phyloP scores from a whole-genome alignment of 2,113 vertebrate species.

The Phylloscopus trochilus region DNA sequence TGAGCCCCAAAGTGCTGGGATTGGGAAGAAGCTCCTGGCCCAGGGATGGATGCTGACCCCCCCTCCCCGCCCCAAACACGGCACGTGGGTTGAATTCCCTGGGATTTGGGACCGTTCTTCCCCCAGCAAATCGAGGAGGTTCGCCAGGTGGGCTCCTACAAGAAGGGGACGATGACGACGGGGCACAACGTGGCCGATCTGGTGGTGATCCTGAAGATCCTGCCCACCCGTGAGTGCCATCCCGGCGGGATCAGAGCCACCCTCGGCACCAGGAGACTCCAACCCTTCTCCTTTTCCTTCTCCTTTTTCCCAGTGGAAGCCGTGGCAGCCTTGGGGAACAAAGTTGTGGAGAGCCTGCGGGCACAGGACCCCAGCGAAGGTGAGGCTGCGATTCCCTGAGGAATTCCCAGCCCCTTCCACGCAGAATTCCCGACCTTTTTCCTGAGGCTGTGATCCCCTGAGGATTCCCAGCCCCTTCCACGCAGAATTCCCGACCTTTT shows the following conservation, averaged over 20 bases:
- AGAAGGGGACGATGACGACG: conserved; percentile 96
- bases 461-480: rapidly evolving
- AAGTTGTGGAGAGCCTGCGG: conserved; percentile 92
- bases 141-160: conserved; percentile 96
- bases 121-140: conserved; percentile 96
- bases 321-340: conserved; percentile 92
- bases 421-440: neutral
- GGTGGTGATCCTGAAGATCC: conserved; percentile 96
- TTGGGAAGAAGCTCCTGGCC: rapidly evolving
- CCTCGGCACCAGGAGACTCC: rapidly evolving
- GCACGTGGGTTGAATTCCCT: rapidly evolving
- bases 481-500: rapidly evolving
- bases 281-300: rapidly evolving
- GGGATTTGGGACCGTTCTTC: neutral
- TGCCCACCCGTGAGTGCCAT: conserved; percentile 86
- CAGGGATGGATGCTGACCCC: rapidly evolving
- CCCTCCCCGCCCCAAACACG: rapidly evolving
- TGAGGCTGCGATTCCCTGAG: neutral
- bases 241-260: rapidly evolving
- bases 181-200: conserved; percentile 96
- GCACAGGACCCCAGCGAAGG: conserved; percentile 92
- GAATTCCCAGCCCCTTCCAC: rapidly evolving
- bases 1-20: neutral
- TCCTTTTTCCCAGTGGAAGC: conserved; percentile 85
- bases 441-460: neutral